Conservation (phyloP, 2,888 invertebrate genomes). For the Bellardia bayeri region DNA sequence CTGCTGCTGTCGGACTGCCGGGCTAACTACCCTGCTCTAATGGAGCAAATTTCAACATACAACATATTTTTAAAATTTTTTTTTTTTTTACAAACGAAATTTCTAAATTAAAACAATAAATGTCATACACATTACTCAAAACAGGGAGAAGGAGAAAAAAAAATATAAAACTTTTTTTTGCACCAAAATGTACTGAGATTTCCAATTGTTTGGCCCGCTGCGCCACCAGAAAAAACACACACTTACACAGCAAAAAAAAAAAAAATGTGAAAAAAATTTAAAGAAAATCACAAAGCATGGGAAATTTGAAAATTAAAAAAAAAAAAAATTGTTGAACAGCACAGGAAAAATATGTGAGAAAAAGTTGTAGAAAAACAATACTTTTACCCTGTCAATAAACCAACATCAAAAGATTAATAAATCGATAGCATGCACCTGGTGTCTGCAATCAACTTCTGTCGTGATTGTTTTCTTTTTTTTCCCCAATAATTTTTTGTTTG, state of each 20-base stretch:
- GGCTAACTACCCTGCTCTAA: constrained; percentile 23
- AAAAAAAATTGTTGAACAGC: constrained; percentile 1
- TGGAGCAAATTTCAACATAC: constrained; percentile 23
- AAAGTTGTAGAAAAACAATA: constrained; percentile 67
- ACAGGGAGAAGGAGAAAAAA: constrained; percentile 18
- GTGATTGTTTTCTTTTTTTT: constrained; percentile 43
- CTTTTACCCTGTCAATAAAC: constrained; percentile 72
- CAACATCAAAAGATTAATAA: constrained; percentile 73
- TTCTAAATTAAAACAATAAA: constrained; percentile 72
- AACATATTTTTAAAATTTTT: neutral
- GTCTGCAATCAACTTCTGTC: constrained; percentile 72
- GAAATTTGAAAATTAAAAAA: constrained; percentile 42
- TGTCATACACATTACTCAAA: constrained; percentile 63
- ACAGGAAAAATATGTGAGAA: neutral
- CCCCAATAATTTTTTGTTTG: neutral
- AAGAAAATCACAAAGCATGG: constrained; percentile 38
- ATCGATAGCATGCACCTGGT: constrained; percentile 73
- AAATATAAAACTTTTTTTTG: constrained; percentile 6
- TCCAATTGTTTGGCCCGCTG: constrained; percentile 52
- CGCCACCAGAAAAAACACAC: constrained; percentile 19
- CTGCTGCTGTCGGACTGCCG: neutral
- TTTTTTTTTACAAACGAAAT: neutral
- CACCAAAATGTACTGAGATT: constrained; percentile 31
- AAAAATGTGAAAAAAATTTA: constrained; percentile 49
- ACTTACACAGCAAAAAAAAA: neutral